Percentiles rank a stretch among this genome's conserved stretches.
phyloP scores from a whole-genome alignment of 2,888 invertebrate genomes.

The Drosophila vallismaia region DNA sequence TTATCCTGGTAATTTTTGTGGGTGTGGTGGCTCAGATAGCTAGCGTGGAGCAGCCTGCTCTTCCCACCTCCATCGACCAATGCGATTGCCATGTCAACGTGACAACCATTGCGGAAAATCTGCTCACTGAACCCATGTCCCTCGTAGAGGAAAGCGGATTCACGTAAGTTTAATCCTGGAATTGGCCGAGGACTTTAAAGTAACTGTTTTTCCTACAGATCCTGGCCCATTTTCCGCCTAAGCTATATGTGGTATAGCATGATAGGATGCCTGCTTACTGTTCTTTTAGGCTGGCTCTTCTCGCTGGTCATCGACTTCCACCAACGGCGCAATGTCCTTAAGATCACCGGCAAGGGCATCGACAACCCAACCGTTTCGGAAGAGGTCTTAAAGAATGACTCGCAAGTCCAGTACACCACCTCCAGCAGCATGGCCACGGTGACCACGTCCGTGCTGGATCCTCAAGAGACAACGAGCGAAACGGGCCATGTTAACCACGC shows the following conservation, averaged over 20 bases:
- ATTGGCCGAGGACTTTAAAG: too few relatives aligned
- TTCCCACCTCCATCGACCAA: constrained; percentile 74
- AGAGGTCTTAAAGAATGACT: constrained; percentile 53
- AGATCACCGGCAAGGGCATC: constrained; percentile 72
- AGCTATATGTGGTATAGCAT: constrained; percentile 96
- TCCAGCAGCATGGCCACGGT: constrained; percentile 20
- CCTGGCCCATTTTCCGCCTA: constrained; percentile 87
- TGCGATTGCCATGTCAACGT: constrained; percentile 81
- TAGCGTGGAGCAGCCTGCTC: constrained; percentile 65
- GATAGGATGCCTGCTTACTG: constrained; percentile 90
- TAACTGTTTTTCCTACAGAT: constrained; percentile 54
- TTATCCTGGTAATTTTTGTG: constrained; percentile 82
- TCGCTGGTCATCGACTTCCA: constrained; percentile 87
- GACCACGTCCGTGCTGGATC: constrained; percentile 4
- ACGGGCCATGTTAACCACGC: constrained; percentile 81
- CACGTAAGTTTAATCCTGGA: constrained; percentile 50
- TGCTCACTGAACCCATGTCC: constrained; percentile 44
- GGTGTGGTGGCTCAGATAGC: constrained; percentile 82
- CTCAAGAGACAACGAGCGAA: constrained; percentile 40
- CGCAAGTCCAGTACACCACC: constrained; percentile 47
- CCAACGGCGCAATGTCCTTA: constrained; percentile 77
- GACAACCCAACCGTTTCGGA: constrained; percentile 61
- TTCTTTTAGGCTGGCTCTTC: constrained; percentile 89
- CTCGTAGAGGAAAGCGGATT: constrained; percentile 55
- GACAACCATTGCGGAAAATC: constrained; percentile 50